Evolutionary conservation across 2,797 vertebrate genomes (phyloP).

Genomic region (Arvicola amphibius): DNA sequence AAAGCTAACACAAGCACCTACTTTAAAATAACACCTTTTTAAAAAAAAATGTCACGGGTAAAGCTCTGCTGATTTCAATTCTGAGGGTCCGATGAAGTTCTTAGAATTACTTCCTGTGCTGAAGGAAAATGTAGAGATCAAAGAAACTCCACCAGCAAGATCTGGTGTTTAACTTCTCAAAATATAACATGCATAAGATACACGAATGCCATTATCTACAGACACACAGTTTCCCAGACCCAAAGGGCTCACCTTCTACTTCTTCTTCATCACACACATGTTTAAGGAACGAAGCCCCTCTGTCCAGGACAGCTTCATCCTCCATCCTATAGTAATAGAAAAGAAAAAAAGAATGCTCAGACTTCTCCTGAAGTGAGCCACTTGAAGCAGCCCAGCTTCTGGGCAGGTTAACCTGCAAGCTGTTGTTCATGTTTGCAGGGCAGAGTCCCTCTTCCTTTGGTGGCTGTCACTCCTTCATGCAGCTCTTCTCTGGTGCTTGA

Average conservation of each 20-base stretch:
- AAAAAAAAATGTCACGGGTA: neutral
- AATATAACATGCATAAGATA: neutral
- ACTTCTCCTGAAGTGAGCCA: conserved; percentile 94
- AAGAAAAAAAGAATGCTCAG: conserved; percentile 99
- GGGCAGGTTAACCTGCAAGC: conserved; percentile 92
- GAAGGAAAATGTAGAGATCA: conserved; percentile 49
- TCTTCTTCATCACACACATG: conserved; percentile 97
- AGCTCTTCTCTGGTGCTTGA: conserved; percentile 76
- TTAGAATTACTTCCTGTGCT: conserved; percentile 63
- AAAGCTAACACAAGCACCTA: neutral
- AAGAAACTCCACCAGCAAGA: conserved; percentile 24
- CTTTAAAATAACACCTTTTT: conserved; percentile 49
- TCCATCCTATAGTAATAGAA: conserved; percentile 99
- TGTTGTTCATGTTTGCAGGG: conserved; percentile 86
- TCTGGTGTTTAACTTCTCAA: conserved; percentile 40
- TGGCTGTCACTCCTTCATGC: conserved; percentile 78
- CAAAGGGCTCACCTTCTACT: conserved; percentile 93
- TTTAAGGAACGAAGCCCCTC: conserved; percentile 96
- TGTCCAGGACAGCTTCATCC: conserved; percentile 98
- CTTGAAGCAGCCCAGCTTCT: conserved; percentile 90
- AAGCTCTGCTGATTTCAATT: neutral
- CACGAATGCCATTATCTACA: neutral
- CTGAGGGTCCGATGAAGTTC: conserved; percentile 51
- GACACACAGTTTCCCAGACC: neutral
- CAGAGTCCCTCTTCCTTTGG: conserved; percentile 76